Evolutionary conservation across 2,888 invertebrate genomes (phyloP).

Genomic region (Osmoderma eremita): DNA sequence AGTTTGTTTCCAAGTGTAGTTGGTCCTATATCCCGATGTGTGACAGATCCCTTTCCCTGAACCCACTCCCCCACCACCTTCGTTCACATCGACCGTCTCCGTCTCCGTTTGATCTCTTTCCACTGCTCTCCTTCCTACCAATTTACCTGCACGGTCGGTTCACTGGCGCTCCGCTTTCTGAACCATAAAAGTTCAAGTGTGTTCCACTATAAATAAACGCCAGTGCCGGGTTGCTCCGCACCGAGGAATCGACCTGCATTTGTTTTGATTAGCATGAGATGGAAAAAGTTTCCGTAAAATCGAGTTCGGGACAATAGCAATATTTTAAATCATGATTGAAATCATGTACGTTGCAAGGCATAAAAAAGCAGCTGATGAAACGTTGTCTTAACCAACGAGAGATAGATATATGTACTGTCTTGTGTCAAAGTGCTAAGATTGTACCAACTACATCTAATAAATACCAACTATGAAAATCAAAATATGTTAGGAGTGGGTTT

Average conservation of each 20-base stretch:
- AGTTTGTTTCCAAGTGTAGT: slow-evolving; percentile 35
- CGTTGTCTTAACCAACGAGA: too few species aligned
- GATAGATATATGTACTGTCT: too few species aligned
- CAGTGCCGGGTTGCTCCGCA: slow-evolving; percentile 19
- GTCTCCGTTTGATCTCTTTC: slow-evolving; percentile 1
- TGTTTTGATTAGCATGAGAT: slow-evolving; percentile 36
- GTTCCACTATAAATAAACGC: slow-evolving; percentile 34
- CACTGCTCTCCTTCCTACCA: slow-evolving; percentile 1
- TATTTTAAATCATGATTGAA: slow-evolving; percentile 34
- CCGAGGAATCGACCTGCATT: slow-evolving; percentile 32
- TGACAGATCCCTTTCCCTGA: slow-evolving; percentile 31
- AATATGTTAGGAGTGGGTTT: too few species aligned
- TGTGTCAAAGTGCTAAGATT: too few species aligned
- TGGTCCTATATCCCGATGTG: slow-evolving; percentile 31
- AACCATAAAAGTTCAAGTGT: slow-evolving; percentile 36
- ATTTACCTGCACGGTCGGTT: slow-evolving; percentile 9
- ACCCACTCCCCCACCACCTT: background rate
- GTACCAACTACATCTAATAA: too few species aligned
- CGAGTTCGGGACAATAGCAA: slow-evolving; percentile 24
- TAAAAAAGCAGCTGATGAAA: too few species aligned
- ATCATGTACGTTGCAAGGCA: background rate
- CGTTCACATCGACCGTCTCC: background rate
- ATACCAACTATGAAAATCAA: too few species aligned
- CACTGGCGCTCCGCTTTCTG: slow-evolving; percentile 10
- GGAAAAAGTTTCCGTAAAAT: slow-evolving; percentile 34